phyloP scores from a whole-genome alignment of 2,797 vertebrate species.

The Coendou prehensilis region DNA sequence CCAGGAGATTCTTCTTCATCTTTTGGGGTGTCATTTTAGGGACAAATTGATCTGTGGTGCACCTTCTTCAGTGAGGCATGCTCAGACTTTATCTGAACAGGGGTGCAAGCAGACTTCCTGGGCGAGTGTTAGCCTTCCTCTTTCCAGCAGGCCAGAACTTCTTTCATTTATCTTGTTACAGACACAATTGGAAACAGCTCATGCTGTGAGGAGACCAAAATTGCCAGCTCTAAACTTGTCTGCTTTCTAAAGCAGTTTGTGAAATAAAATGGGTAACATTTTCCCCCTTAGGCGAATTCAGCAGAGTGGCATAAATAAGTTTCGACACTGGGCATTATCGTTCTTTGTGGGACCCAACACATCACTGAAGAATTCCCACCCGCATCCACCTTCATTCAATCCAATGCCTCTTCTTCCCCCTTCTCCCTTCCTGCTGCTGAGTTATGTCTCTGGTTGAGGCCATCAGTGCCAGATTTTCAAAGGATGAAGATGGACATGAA shows the following conservation, averaged over 20 bases:
- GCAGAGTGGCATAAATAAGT: background rate
- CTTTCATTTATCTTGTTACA: background rate
- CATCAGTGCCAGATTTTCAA: background rate
- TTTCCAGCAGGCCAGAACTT: background rate
- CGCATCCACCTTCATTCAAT: accelerated
- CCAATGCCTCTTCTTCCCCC: accelerated
- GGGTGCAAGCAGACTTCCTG: background rate
- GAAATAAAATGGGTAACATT: background rate
- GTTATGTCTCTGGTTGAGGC: background rate
- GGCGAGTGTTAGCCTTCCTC: background rate
- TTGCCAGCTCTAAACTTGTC: background rate
- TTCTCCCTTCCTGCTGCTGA: background rate
- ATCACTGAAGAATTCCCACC: background rate
- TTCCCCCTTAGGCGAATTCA: background rate
- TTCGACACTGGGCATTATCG: background rate
- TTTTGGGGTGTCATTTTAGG: constrained; percentile 4
- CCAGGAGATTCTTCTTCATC: background rate
- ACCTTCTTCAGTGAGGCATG: background rate
- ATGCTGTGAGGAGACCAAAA: background rate
- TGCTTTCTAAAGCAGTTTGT: constrained; percentile 18
- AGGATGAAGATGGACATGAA: background rate
- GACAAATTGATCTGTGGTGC: background rate
- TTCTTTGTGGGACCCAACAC: background rate
- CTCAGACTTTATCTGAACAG: background rate
- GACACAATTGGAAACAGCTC: background rate